Evolutionary conservation across 2,797 vertebrate species (phyloP).

Genomic region (Stomatorhinus walkeri): DNA sequence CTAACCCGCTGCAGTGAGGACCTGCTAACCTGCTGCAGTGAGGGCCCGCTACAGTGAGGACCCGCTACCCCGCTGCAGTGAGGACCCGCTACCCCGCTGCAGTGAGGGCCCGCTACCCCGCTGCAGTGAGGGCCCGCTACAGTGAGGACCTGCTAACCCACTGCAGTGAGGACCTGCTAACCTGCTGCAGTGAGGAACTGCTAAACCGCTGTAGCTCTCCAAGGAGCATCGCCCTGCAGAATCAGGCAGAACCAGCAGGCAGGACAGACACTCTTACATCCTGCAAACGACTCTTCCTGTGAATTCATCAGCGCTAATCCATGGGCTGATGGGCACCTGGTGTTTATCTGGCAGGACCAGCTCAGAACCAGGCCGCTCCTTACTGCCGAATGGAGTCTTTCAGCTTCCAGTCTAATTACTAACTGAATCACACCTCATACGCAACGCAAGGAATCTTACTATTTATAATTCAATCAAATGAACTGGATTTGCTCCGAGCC

Average conservation of each 20-base stretch:
- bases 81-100: too few species aligned
- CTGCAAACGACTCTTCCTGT: neutral
- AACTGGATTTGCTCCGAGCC: neutral
- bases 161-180: too few species aligned
- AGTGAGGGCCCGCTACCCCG: too few species aligned
- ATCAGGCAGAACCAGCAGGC: neutral
- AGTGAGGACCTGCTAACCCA: too few species aligned
- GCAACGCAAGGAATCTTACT: neutral
- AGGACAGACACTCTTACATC: neutral
- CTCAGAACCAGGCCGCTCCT: neutral
- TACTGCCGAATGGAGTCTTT: neutral
- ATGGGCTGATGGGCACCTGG: neutral
- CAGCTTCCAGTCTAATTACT: neutral
- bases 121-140: too few species aligned
- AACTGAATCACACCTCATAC: neutral
- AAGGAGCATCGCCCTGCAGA: neutral
- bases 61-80: too few species aligned
- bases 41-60: too few species aligned
- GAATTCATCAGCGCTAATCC: neutral
- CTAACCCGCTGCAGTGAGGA: too few species aligned
- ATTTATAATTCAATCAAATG: slow-evolving; percentile 1
- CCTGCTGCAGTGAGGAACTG: too few species aligned
- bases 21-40: too few species aligned
- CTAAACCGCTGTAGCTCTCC: neutral
- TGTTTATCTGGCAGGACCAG: neutral